Base-by-base conservation (phyloP, 1,140 invertebrate species). In the Drosophila micromelanica region DNA sequence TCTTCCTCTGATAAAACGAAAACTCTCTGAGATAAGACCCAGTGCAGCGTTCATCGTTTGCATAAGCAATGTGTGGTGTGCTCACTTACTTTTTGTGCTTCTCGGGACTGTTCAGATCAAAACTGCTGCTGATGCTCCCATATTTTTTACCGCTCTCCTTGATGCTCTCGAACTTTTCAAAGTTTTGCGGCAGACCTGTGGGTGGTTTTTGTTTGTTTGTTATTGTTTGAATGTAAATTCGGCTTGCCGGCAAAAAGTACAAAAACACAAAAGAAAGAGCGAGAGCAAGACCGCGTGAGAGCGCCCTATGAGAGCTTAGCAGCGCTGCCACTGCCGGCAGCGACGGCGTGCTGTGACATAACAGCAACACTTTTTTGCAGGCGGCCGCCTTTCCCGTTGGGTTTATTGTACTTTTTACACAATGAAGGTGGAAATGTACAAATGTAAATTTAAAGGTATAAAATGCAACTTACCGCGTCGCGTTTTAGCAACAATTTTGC, bases 401-500 rank as follows among this genome's bases (percentile, higher is more conserved):
- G 72, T 74, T 80, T 80, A 72, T 80, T 78, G 64, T 78, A 56
- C 67, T 67, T 75, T 63, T 61, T 73, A 45, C 54, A 55, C 43
- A 71, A 40, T 63, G 40, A 37, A 45, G 30, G 49, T n/a, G 42
- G 27, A 37, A 8, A 43, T 46, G 11, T 20, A 27, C 5, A 27
- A 0, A 20, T 35, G 3, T 59, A 38, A 42, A 42, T 57, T 27
- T 27, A 27, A 27, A 27, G 4, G 0, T 6, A 15, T 11, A 8
- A 46, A 55, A 48, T 32, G 6, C 13, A 23, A 90, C 92, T 92
- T 93, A 96, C 96, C 96, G 94, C 96, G 94, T 89, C 96, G 93
- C 75, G 96, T 96, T 94, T 97, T 97, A 52, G 96, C 96, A 74
- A 96, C 96, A 86, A 97, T 96, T 93, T 97, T 97, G 92, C 95